A percentile compares a stretch with the other conserved stretches of the same genome.
phyloP scores from a whole-genome alignment of 1,140 invertebrate genomes.

The Nasonia giraulti region DNA sequence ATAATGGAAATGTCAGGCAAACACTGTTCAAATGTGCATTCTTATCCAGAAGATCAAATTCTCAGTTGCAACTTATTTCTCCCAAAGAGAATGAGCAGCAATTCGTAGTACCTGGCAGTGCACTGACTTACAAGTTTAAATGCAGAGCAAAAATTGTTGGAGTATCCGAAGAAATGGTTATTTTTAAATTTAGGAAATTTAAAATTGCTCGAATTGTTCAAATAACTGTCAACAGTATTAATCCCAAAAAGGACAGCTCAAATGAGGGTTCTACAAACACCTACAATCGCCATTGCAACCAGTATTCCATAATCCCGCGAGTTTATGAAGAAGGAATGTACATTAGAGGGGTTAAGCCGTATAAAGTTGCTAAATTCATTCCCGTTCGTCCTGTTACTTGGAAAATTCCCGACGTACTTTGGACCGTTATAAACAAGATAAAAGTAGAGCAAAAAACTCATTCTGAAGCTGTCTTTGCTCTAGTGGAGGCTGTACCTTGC shows the following conservation, averaged over 20 bases:
- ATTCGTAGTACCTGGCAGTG: slow-evolving; percentile 63
- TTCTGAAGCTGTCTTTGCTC: slow-evolving; percentile 65
- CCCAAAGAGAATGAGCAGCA: slow-evolving; percentile 55
- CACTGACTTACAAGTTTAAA: slow-evolving; percentile 67
- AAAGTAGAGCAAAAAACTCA: slow-evolving; percentile 66
- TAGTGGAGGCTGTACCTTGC: slow-evolving; percentile 71
- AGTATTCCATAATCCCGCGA: slow-evolving; percentile 63
- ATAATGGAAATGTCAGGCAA: slow-evolving; percentile 62
- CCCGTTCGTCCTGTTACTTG: slow-evolving; percentile 73
- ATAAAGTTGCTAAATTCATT: slow-evolving; percentile 76
- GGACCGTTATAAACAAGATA: slow-evolving; percentile 71
- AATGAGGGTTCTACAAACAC: slow-evolving; percentile 50
- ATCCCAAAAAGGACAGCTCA: not conserved
- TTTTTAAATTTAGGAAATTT: slow-evolving; percentile 77
- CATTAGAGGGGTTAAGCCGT: slow-evolving; percentile 77
- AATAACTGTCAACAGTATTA: slow-evolving; percentile 70
- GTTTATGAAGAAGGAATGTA: slow-evolving; percentile 62
- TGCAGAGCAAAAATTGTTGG: slow-evolving; percentile 77
- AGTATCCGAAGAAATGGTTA: slow-evolving; percentile 75
- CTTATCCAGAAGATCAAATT: slow-evolving; percentile 57
- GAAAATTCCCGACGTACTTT: slow-evolving; percentile 77
- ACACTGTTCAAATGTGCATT: slow-evolving; percentile 61
- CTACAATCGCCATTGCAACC: slow-evolving; percentile 66
- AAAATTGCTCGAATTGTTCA: slow-evolving; percentile 75
- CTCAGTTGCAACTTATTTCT: slow-evolving; percentile 66